phyloP scores from a whole-genome alignment of 92 coral and sea anemone genomes.

The Hydrozoanthus gracilis region DNA sequence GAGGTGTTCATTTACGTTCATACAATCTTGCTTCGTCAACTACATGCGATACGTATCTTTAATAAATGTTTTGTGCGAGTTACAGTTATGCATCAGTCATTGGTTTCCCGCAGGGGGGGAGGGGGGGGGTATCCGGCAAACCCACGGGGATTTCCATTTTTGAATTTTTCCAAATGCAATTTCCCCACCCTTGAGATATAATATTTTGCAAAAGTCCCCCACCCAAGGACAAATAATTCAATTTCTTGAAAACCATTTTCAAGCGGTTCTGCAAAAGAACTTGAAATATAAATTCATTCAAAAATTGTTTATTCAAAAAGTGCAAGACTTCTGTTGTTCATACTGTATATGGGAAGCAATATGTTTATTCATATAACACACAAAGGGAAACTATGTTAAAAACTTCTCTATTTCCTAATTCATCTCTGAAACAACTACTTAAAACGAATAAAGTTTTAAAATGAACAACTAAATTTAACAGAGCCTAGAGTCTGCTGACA shows the following conservation, averaged over 20 bases:
- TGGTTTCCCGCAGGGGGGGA: no score
- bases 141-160: no score
- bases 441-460: not conserved
- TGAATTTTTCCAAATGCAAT: no score
- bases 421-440: not conserved
- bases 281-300: no score
- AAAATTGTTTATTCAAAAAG: not conserved
- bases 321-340: not conserved
- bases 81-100: no score
- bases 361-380: not conserved
- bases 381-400: not conserved
- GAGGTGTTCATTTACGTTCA: not conserved
- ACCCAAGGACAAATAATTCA: no score
- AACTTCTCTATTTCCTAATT: not conserved
- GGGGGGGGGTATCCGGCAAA: no score
- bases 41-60: slow-evolving; percentile 5
- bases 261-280: not conserved
- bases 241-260: no score
- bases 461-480: not conserved
- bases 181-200: no score
- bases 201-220: no score
- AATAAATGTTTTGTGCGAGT: not conserved
- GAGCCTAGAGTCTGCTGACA: slow-evolving; percentile 20
- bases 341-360: not conserved
- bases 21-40: not conserved